Evolutionary conservation across 2,888 invertebrate species (phyloP).

Genomic region (Erynnis tages): DNA sequence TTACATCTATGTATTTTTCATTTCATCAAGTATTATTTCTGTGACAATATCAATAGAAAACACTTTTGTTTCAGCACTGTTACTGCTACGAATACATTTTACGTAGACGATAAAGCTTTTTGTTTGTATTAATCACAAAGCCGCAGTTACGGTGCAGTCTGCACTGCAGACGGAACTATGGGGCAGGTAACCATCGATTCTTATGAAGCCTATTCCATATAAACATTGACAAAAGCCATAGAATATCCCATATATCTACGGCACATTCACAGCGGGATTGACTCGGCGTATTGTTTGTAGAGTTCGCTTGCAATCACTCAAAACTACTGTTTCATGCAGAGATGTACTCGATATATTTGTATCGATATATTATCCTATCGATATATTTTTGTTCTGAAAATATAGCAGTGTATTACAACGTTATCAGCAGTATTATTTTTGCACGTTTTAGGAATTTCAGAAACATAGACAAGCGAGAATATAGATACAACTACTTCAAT

Average conservation of each 20-base stretch:
- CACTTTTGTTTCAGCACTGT: too few relatives aligned
- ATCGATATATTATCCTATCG: background rate
- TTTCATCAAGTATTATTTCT: too few relatives aligned
- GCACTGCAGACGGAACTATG: conserved; percentile 26
- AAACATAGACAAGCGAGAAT: too few relatives aligned
- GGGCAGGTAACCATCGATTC: conserved; percentile 49
- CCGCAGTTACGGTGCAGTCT: conserved; percentile 11
- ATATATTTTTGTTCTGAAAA: too few relatives aligned
- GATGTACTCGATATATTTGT: conserved; percentile 36
- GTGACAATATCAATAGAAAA: too few relatives aligned
- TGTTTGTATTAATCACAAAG: conserved; percentile 23
- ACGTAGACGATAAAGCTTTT: background rate
- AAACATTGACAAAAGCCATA: conserved; percentile 41
- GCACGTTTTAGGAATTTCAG: too few relatives aligned
- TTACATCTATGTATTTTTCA: too few relatives aligned
- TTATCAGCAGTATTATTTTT: too few relatives aligned
- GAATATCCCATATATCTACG: conserved; percentile 42
- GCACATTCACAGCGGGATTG: conserved; percentile 60
- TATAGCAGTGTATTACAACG: too few relatives aligned
- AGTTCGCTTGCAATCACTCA: conserved; percentile 75
- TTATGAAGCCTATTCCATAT: conserved; percentile 39
- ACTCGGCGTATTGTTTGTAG: conserved; percentile 72
- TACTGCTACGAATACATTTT: too few relatives aligned
- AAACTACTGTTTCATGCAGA: conserved; percentile 60
- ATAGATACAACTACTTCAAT: too few relatives aligned